phyloP scores from a whole-genome alignment of 2,888 invertebrate species.

The Atherix ibis region DNA sequence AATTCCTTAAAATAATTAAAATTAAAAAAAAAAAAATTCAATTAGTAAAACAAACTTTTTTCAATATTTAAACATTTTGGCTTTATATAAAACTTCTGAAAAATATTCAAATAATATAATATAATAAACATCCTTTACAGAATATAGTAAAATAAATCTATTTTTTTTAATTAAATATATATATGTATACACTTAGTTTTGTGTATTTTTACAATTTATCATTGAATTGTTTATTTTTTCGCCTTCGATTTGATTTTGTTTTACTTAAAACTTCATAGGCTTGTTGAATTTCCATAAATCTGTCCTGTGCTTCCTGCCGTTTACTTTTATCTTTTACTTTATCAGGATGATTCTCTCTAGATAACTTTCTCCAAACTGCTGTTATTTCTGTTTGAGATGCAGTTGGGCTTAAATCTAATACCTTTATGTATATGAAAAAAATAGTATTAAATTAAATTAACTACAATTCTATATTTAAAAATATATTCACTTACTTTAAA shows the following conservation, averaged over 20 bases:
- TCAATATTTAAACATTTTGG: too few species aligned
- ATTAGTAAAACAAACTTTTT: too few species aligned
- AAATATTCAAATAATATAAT: too few species aligned
- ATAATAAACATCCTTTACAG: too few species aligned
- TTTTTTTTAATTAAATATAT: neutral
- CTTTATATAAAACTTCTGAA: too few species aligned
- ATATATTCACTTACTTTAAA: constrained; percentile 52
- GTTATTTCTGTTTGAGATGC: constrained; percentile 79
- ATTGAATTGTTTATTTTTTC: constrained; percentile 54
- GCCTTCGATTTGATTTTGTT: constrained; percentile 57
- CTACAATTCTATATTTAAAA: too few species aligned
- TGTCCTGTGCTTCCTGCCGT: constrained; percentile 59
- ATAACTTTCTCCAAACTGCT: constrained; percentile 60
- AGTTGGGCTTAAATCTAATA: constrained; percentile 58
- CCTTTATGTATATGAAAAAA: too few species aligned
- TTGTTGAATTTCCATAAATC: constrained; percentile 84
- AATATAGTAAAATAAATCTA: neutral
- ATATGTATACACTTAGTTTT: too few species aligned
- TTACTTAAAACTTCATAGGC: constrained; percentile 81
- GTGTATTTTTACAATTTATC: constrained; percentile 26
- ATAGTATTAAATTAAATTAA: too few species aligned
- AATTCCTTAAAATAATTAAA: too few species aligned
- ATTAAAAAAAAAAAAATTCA: too few species aligned
- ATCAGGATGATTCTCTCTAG: constrained; percentile 81
- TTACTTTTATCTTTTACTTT: constrained; percentile 61